phyloP scores from a whole-genome alignment of 2,113 vertebrate genomes.

The Datnioides undecimradiatus region DNA sequence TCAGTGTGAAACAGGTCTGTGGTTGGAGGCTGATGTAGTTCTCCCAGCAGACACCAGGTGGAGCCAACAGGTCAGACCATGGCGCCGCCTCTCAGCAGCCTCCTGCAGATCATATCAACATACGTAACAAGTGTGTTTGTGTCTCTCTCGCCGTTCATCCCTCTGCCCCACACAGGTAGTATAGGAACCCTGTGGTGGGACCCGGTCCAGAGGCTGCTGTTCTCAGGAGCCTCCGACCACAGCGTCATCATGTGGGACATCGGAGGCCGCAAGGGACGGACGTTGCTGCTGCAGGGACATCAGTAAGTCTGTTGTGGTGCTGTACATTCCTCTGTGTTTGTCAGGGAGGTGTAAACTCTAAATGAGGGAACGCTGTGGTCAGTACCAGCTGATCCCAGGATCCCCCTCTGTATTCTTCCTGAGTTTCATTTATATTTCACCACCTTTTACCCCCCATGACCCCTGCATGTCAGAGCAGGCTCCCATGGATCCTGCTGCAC shows the following conservation, averaged over 20 bases:
- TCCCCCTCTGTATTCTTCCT: neutral
- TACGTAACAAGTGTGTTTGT: too few species aligned
- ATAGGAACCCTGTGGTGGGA: constrained; percentile 95
- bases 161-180: constrained; percentile 83
- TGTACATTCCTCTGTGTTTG: neutral
- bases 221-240: constrained; percentile 97
- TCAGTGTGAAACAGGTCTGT: neutral
- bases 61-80: constrained; percentile 22
- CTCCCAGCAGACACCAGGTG: constrained; percentile 35
- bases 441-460: neutral
- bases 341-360: neutral
- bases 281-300: constrained; percentile 93
- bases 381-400: constrained; percentile 33
- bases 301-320: constrained; percentile 85
- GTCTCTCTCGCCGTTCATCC: neutral
- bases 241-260: constrained; percentile 99
- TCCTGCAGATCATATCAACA: too few species aligned
- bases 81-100: too few species aligned
- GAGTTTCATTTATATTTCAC: constrained; percentile 46
- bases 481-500: constrained; percentile 12
- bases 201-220: constrained; percentile 92
- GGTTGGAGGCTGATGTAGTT: constrained; percentile 25
- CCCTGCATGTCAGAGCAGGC: constrained; percentile 14
- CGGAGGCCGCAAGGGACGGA: constrained; percentile 93
- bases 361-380: constrained; percentile 3